A percentile compares a stretch with the other conserved stretches of the same genome.
Evolutionary conservation across 2,797 vertebrate species (phyloP).

Genomic region (Macropus fuliginosus): DNA sequence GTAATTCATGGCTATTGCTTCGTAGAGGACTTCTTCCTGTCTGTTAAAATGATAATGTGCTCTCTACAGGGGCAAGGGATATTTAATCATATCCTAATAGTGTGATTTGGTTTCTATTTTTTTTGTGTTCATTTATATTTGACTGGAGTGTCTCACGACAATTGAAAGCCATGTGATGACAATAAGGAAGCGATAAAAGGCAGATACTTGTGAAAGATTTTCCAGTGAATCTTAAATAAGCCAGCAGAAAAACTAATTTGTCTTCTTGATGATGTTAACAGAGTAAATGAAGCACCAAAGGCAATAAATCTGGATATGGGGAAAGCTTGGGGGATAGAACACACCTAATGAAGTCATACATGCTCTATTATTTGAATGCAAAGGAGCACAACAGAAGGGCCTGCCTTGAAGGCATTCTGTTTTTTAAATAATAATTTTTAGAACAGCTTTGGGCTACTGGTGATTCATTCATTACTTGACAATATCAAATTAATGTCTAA

Average conservation of each 20-base stretch:
- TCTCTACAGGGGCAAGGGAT: conserved; percentile 5
- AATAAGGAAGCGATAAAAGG: conserved; percentile 50
- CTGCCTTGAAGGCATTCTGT: conserved; percentile 18
- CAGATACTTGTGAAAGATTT: conserved; percentile 30
- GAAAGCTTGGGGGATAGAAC: conserved; percentile 56
- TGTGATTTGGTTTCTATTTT: conserved; percentile 23
- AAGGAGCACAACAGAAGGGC: background rate
- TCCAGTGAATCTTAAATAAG: conserved; percentile 53
- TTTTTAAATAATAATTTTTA: conserved; percentile 48
- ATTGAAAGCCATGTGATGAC: conserved; percentile 14
- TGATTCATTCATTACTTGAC: conserved; percentile 54
- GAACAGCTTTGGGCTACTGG: conserved; percentile 57
- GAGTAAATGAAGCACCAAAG: conserved; percentile 44
- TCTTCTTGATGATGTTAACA: conserved; percentile 42
- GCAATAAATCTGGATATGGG: conserved; percentile 40
- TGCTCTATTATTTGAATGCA: conserved; percentile 29
- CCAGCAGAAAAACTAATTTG: conserved; percentile 21
- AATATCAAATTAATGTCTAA: conserved; percentile 62
- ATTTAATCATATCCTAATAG: conserved; percentile 52
- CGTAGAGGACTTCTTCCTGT: conserved; percentile 36
- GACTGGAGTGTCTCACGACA: conserved; percentile 24
- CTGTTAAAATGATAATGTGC: conserved; percentile 69
- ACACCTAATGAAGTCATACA: conserved; percentile 32
- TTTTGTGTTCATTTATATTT: conserved; percentile 63
- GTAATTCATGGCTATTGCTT: conserved; percentile 42